These are phyloP conservation scores for Dione vanillae DNA, from an alignment of 2,888 invertebrate genomes.

Conservation along the genomic window DNA sequence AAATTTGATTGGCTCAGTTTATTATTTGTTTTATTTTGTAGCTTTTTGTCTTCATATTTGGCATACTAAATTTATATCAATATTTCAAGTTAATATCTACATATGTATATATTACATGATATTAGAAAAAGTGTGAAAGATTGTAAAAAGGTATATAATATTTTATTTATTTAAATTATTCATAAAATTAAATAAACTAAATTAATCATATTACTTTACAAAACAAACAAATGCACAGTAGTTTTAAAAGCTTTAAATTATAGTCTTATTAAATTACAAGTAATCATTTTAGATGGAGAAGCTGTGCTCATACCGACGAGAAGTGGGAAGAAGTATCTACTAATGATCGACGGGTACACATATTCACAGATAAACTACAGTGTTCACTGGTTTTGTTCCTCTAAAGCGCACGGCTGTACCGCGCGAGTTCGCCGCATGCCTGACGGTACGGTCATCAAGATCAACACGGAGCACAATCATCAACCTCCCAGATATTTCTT, in stretches of 20 bases:
- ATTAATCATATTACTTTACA: no score
- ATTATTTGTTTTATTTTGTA: not conserved
- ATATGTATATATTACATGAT: no score
- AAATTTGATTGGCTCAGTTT: not conserved
- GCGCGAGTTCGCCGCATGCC: conserved; percentile 49
- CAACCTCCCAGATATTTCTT: conserved; percentile 50
- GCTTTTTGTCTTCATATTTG: not conserved
- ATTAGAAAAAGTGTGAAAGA: no score
- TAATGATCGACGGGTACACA: conserved; percentile 58
- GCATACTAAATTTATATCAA: not conserved
- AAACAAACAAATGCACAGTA: no score
- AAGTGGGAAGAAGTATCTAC: conserved; percentile 57
- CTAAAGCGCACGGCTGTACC: conserved; percentile 52
- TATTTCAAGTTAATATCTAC: not conserved
- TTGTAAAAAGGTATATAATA: no score
- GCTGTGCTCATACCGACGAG: conserved; percentile 54
- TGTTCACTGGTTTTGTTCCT: conserved; percentile 59
- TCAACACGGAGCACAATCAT: conserved; percentile 51
- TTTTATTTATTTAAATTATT: no score
- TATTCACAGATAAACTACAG: conserved; percentile 58
- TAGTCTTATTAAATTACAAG: conserved; percentile 3
- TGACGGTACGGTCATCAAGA: conserved; percentile 44
- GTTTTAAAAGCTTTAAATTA: not conserved
- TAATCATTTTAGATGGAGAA: conserved; percentile 43
- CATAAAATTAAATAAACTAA: no score